Conservation (phyloP, 1,140 invertebrate species). For the Nasonia longicornis region DNA sequence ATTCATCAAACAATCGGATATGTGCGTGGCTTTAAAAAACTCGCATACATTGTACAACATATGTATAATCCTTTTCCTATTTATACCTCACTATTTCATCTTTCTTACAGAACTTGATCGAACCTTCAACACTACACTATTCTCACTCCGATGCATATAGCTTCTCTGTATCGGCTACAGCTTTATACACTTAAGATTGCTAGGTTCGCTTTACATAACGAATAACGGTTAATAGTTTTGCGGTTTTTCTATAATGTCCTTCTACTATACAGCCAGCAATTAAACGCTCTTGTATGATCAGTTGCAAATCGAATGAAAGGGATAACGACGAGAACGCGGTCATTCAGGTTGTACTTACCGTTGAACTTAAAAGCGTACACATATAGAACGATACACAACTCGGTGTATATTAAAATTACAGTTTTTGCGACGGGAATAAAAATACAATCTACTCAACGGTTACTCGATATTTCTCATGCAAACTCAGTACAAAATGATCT, state of each 20-base stretch:
- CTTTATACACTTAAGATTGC: too few relatives aligned
- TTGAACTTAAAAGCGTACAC: not conserved
- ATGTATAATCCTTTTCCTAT: not conserved
- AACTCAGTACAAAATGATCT: too few relatives aligned
- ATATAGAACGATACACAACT: not conserved
- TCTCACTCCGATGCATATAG: not conserved
- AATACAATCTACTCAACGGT: too few relatives aligned
- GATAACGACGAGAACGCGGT: not conserved
- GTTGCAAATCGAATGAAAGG: not conserved
- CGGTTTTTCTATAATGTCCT: not conserved
- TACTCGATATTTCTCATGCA: too few relatives aligned
- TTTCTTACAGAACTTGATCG: not conserved
- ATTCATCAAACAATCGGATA: constrained; percentile 3
- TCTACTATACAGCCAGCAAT: not conserved
- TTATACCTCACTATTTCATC: not conserved
- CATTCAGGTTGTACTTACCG: not conserved
- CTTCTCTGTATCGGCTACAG: not conserved
- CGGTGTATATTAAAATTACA: not conserved
- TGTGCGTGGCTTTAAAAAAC: not conserved
- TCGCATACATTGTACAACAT: not conserved
- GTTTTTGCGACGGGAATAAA: too few relatives aligned
- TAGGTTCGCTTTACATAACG: too few relatives aligned
- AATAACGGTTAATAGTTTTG: too few relatives aligned
- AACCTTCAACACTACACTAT: not conserved
- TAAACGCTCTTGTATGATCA: not conserved